phyloP scores from a whole-genome alignment of 2,797 vertebrate species.

The Nannoperca australis region DNA sequence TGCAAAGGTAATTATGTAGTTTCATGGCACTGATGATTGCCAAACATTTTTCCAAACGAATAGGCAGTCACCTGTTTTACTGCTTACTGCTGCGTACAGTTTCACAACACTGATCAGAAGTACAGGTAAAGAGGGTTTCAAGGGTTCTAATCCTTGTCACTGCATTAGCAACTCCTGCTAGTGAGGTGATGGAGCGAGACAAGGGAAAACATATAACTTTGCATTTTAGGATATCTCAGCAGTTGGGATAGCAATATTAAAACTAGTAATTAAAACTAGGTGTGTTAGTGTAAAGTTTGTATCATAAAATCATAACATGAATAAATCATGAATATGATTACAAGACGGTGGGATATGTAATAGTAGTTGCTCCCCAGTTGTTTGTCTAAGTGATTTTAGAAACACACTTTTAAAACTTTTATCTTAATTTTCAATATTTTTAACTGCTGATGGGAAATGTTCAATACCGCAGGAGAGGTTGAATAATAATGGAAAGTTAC shows the following conservation, averaged over 20 bases:
- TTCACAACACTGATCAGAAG: background rate
- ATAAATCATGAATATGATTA: background rate
- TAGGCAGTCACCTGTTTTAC: background rate
- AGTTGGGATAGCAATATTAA: background rate
- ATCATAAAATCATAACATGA: background rate
- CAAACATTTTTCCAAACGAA: background rate
- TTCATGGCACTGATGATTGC: constrained; percentile 8
- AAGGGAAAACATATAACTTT: too few species aligned
- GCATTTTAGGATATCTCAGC: background rate
- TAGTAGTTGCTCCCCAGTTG: too few species aligned
- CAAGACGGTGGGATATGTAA: background rate
- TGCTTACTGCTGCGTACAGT: background rate
- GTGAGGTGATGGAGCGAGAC: too few species aligned
- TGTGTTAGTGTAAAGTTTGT: background rate
- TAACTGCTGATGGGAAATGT: background rate
- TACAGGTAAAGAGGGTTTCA: background rate
- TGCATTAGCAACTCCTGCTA: background rate
- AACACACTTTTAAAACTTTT: background rate
- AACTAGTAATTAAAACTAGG: background rate
- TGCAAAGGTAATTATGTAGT: constrained; percentile 3
- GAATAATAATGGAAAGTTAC: background rate
- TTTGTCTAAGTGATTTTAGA: background rate
- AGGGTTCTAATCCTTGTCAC: background rate
- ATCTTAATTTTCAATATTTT: background rate
- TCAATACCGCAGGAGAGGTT: background rate